Evolutionary conservation across 2,888 invertebrate species (phyloP).

Genomic region (Arenicola marina): DNA sequence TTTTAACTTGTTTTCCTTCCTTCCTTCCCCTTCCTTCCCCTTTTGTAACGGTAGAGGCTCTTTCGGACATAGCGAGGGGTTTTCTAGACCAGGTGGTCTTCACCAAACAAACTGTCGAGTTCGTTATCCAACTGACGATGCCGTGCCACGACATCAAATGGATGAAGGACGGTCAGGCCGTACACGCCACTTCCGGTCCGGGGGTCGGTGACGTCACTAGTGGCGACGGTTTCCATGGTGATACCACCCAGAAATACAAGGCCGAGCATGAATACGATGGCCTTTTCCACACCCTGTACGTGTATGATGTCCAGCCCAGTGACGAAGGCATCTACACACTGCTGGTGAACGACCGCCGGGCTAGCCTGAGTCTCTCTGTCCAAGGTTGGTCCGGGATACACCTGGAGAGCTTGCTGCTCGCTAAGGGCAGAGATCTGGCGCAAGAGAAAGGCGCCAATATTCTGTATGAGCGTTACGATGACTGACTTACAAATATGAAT

Average conservation of each 20-base stretch:
- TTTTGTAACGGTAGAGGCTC: background rate
- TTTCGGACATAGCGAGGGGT: background rate
- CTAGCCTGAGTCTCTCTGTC: background rate
- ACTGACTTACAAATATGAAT: too few relatives aligned
- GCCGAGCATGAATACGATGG: background rate
- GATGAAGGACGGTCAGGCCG: constrained; percentile 10
- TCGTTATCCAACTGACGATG: constrained; percentile 4
- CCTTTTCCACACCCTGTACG: constrained; percentile 2
- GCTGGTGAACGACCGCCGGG: constrained; percentile 1
- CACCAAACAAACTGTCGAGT: constrained; percentile 13
- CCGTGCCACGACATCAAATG: background rate
- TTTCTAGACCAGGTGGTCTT: constrained; percentile 1
- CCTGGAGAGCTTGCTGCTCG: too few relatives aligned
- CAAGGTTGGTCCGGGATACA: constrained; percentile 5
- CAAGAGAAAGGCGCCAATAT: too few relatives aligned
- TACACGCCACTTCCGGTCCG: background rate
- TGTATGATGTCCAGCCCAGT: constrained; percentile 8
- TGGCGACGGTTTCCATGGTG: background rate
- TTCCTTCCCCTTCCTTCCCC: background rate
- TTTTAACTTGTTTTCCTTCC: too few relatives aligned
- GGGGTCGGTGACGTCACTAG: too few relatives aligned
- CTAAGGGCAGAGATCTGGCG: too few relatives aligned
- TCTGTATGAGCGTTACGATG: too few relatives aligned
- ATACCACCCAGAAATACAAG: constrained; percentile 7
- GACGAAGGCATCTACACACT: constrained; percentile 22